These are phyloP conservation scores for Ceratothoa steindachneri DNA, from an alignment of 2,888 invertebrate genomes.

Conservation along the genomic window DNA sequence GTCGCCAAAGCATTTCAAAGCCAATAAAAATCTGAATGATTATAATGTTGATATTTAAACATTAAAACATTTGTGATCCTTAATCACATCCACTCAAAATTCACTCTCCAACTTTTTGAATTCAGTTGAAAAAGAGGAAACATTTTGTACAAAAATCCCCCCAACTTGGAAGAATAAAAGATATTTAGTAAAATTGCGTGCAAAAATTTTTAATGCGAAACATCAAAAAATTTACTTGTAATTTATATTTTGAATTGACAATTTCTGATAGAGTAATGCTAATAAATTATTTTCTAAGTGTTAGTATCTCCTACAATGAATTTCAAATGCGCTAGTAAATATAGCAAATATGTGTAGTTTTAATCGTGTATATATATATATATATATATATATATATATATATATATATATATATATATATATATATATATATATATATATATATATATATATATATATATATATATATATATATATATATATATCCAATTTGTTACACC, in stretches of 20 bases:
- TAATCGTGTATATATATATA: not conserved
- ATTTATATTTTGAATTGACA: not conserved
- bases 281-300: not conserved
- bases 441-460: not conserved
- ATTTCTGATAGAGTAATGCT: not conserved
- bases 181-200: too few relatives aligned
- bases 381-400: not conserved
- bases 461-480: not conserved
- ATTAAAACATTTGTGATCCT: too few relatives aligned
- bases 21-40: too few relatives aligned
- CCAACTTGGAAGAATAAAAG: too few relatives aligned
- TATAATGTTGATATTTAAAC: too few relatives aligned
- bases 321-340: not conserved
- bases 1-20: too few relatives aligned
- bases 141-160: too few relatives aligned
- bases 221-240: too few relatives aligned
- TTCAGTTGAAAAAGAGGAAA: too few relatives aligned
- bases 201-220: too few relatives aligned
- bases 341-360: not conserved
- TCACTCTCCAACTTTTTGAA: too few relatives aligned
- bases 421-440: not conserved
- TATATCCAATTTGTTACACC: not conserved
- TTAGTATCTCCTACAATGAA: not conserved
- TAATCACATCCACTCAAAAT: too few relatives aligned
- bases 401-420: not conserved